These are phyloP conservation scores for Pao palembangensis DNA, from an alignment of 2,113 vertebrate genomes.

Conservation along the genomic window DNA sequence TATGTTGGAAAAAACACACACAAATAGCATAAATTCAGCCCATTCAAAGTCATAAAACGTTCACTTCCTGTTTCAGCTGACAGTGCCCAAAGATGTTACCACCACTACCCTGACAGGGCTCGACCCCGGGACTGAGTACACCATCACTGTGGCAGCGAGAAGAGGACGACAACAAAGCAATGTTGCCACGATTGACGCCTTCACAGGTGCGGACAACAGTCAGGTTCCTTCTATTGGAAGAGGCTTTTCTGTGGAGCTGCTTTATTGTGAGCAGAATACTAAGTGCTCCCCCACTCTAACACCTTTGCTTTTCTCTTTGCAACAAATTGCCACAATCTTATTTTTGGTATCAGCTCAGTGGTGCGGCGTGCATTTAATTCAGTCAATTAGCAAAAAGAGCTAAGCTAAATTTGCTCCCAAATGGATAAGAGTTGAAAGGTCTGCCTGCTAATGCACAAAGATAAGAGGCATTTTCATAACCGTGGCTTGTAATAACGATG, in stretches of 20 bases:
- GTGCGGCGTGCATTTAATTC: constrained; percentile 2
- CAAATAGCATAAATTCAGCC: too few relatives aligned
- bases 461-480: constrained; percentile 14
- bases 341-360: background rate
- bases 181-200: constrained; percentile 88
- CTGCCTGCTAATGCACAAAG: constrained; percentile 16
- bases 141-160: constrained; percentile 87
- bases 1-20: background rate
- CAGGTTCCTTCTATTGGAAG: background rate
- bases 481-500: constrained; percentile 18
- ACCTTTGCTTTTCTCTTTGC: constrained; percentile 2
- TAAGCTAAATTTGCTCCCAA: background rate
- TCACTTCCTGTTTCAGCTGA: constrained; percentile 61
- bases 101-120: constrained; percentile 83
- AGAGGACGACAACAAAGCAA: constrained; percentile 91
- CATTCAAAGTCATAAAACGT: background rate
- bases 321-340: constrained; percentile 9
- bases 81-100: constrained; percentile 78
- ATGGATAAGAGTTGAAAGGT: constrained; percentile 24
- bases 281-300: background rate
- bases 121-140: constrained; percentile 92
- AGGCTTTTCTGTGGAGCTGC: background rate
- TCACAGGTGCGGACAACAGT: constrained; percentile 82
- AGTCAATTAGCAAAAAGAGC: constrained; percentile 22
- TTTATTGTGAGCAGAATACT: background rate